These are phyloP conservation scores for Sisyra nigra DNA, from an alignment of 2,888 invertebrate genomes.

Conservation along the genomic window DNA sequence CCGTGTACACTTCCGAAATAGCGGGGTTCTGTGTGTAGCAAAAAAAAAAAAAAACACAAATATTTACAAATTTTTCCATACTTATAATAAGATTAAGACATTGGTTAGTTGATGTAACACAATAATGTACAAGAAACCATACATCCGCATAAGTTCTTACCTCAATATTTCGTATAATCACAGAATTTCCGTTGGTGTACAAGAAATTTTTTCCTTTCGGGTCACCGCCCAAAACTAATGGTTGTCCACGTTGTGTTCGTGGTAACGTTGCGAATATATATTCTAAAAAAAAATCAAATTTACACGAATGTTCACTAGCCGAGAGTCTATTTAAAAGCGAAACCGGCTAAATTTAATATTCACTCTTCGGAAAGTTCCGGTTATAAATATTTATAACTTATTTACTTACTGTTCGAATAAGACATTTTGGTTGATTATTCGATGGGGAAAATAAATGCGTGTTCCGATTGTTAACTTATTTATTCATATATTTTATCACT, in stretches of 20 bases:
- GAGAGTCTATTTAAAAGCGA: not conserved
- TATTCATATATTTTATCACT: not conserved
- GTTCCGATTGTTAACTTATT: not conserved
- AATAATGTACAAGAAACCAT: constrained; percentile 12
- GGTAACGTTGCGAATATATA: constrained; percentile 88
- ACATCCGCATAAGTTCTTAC: constrained; percentile 25
- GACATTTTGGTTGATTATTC: constrained; percentile 17
- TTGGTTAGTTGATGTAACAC: constrained; percentile 6
- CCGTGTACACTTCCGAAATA: constrained; percentile 89
- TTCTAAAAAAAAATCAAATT: constrained; percentile 37
- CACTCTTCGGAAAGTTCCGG: not conserved
- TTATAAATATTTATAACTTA: not conserved
- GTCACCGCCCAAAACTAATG: constrained; percentile 86
- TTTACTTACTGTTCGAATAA: constrained; percentile 21
- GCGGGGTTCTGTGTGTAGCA: constrained; percentile 60
- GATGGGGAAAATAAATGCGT: not conserved
- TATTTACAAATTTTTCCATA: too few relatives aligned
- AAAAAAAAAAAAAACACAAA: constrained; percentile 11
- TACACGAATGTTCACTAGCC: not conserved
- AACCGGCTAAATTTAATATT: too few relatives aligned
- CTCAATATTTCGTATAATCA: constrained; percentile 91
- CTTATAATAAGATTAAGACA: too few relatives aligned
- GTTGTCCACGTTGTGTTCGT: constrained; percentile 84
- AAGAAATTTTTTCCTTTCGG: constrained; percentile 95
- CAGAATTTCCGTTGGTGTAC: constrained; percentile 94